These are phyloP conservation scores for Lasioglossum baleicum DNA, from an alignment of 1,140 invertebrate species.

Conservation along the genomic window DNA sequence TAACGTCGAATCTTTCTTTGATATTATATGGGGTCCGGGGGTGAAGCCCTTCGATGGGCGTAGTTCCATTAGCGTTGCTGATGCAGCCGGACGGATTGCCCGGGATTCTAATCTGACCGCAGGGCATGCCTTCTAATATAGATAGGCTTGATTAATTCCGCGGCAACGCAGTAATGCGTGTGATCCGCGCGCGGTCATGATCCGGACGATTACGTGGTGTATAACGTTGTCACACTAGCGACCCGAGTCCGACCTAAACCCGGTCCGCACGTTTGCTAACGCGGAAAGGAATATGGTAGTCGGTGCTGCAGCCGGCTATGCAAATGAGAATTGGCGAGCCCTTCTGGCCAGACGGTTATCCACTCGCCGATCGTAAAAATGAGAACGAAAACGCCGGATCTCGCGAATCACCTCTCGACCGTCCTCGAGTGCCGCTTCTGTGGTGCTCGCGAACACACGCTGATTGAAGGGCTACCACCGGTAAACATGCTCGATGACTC, in stretches of 20 bases:
- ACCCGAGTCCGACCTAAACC: slow-evolving; percentile 3
- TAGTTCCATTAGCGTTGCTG: slow-evolving; percentile 69
- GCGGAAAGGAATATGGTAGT: background rate
- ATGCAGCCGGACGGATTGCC: slow-evolving; percentile 60
- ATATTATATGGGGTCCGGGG: background rate
- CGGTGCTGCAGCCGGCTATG: slow-evolving; percentile 26
- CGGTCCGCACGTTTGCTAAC: background rate
- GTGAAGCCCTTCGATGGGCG: slow-evolving; percentile 32
- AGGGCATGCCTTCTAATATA: slow-evolving; percentile 73
- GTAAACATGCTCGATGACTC: slow-evolving; percentile 51
- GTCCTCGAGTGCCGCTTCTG: slow-evolving; percentile 32
- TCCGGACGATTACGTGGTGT: slow-evolving; percentile 62
- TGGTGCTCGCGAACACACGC: slow-evolving; percentile 23
- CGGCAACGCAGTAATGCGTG: slow-evolving; percentile 60
- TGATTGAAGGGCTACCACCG: slow-evolving; percentile 51
- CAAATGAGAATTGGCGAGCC: slow-evolving; percentile 54
- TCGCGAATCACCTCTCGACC: slow-evolving; percentile 1
- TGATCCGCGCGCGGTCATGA: slow-evolving; percentile 61
- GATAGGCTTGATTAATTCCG: slow-evolving; percentile 75
- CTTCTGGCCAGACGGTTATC: slow-evolving; percentile 25
- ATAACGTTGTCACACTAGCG: slow-evolving; percentile 33
- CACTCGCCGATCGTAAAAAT: slow-evolving; percentile 37
- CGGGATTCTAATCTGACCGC: slow-evolving; percentile 74
- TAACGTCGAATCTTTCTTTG: too few species aligned
- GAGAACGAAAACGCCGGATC: slow-evolving; percentile 14